Evolutionary conservation across 2,888 invertebrate species (phyloP), one percentile per base, ranked within the genome.

Genomic region (Pandemis heparana): DNA sequence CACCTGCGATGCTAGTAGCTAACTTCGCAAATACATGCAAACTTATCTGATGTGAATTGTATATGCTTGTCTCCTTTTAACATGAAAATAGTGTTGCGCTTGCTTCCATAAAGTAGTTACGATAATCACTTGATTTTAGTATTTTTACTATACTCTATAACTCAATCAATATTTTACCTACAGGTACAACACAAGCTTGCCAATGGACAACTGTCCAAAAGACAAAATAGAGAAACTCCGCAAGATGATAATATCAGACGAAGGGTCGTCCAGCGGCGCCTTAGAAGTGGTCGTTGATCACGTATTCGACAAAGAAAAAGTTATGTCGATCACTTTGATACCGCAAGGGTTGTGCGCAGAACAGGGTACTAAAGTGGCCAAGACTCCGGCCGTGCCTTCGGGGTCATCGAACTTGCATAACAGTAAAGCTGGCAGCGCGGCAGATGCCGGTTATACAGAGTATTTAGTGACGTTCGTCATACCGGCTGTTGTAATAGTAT

Each of bases 401-500:
- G 88, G 87, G 0, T 70, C 83, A 0, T 78, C 87, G 0, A 90
- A 88, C 70, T 76, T 83, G 5, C 88, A 88, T 59, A 89, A 89
- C 51, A 84, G 79, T 38, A 91, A 90, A 73, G 84, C 91, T 0
- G 87, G 87, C 12, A 86, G 83, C 59, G 85, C 75, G 43, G 74
- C 71, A 0, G 80, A 80, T 9, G 71, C 79, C 0, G 84, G 84
- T 23, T 84, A 85, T 53, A 82, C 87, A 38, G 96, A 96, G 79
- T 97, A 97, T 80, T 87, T 97, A 79, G 95, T 97, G 67, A 98
- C 98, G 10, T 98, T 98, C 78, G 96, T 99, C 56, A 96, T 99
- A 74, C 99, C 99, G 0, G 97, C 98, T 0, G 96, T 98, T 14
- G 97, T 99, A 43, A 97, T 99, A 75, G 96, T 97, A 0, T 96